phyloP scores from a whole-genome alignment of 2,888 invertebrate species.

The Erebia palarica region DNA sequence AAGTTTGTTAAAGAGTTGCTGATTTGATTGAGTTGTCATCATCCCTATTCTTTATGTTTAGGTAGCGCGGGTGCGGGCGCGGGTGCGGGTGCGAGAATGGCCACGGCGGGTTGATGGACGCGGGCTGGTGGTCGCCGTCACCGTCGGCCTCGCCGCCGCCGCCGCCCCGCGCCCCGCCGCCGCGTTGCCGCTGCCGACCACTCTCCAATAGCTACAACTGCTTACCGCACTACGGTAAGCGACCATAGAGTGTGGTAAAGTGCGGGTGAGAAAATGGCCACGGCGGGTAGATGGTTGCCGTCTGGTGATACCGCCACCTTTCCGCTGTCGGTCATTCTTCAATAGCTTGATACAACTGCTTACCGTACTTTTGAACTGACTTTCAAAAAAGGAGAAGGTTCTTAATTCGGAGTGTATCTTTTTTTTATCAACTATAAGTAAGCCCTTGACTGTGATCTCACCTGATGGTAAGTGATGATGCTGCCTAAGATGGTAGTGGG shows the following conservation, averaged over 20 bases:
- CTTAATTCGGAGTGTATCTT: no score
- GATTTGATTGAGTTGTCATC: no score
- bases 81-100: slow-evolving; percentile 57
- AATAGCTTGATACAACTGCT: slow-evolving; percentile 71
- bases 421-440: no score
- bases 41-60: slow-evolving; percentile 45
- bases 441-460: no score
- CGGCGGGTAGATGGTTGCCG: slow-evolving; percentile 73
- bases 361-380: no score
- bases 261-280: slow-evolving; percentile 64
- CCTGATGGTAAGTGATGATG: no score
- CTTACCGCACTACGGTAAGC: slow-evolving; percentile 72
- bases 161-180: slow-evolving; percentile 73
- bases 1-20: no score
- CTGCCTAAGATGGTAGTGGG: no score
- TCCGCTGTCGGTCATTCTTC: slow-evolving; percentile 74
- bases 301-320: slow-evolving; percentile 55
- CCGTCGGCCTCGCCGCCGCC: slow-evolving; percentile 77
- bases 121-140: slow-evolving; percentile 74
- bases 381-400: no score
- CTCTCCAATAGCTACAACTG: slow-evolving; percentile 74
- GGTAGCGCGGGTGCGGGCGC: slow-evolving; percentile 68
- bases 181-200: slow-evolving; percentile 76
- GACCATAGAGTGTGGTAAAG: slow-evolving; percentile 47
- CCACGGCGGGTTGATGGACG: slow-evolving; percentile 77